Conservation (phyloP, 2,888 invertebrate species). For the Synergus umbraculus region DNA sequence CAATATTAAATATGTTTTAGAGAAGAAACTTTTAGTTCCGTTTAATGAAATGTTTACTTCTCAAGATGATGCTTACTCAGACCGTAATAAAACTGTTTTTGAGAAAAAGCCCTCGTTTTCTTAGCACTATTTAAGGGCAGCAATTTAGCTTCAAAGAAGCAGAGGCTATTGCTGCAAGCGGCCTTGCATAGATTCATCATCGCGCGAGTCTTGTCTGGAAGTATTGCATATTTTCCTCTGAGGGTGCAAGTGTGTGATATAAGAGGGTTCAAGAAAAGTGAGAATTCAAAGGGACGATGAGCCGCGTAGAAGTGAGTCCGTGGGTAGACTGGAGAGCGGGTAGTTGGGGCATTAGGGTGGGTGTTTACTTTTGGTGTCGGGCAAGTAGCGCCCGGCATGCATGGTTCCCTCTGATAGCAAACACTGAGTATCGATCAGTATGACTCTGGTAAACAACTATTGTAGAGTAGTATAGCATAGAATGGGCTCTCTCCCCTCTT, state of each 20-base stretch:
- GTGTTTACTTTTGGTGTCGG: conserved; percentile 75
- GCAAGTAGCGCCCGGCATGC: conserved; percentile 74
- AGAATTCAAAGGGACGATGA: conserved; percentile 43
- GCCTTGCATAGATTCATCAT: conserved; percentile 19
- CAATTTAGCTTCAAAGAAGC: conserved; percentile 8
- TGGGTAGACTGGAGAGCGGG: conserved; percentile 61
- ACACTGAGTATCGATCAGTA: conserved; percentile 77
- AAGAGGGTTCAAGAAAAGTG: conserved; percentile 49
- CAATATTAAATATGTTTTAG: background rate
- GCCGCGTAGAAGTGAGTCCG: conserved; percentile 40
- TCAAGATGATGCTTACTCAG: background rate
- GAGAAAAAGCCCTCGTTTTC: background rate
- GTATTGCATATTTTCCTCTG: background rate
- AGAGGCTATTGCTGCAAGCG: background rate
- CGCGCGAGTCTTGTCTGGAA: conserved; percentile 6
- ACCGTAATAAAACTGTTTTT: background rate
- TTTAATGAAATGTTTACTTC: background rate
- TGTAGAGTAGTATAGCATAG: conserved; percentile 72
- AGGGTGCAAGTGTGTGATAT: background rate
- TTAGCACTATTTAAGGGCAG: background rate
- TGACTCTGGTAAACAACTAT: conserved; percentile 77
- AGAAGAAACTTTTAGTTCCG: background rate
- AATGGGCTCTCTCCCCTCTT: conserved; percentile 67
- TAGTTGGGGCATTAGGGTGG: conserved; percentile 59
- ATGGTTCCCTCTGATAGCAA: conserved; percentile 76